Evolutionary conservation across 2,888 invertebrate genomes (phyloP).

Genomic region (Zelleria hepariella): DNA sequence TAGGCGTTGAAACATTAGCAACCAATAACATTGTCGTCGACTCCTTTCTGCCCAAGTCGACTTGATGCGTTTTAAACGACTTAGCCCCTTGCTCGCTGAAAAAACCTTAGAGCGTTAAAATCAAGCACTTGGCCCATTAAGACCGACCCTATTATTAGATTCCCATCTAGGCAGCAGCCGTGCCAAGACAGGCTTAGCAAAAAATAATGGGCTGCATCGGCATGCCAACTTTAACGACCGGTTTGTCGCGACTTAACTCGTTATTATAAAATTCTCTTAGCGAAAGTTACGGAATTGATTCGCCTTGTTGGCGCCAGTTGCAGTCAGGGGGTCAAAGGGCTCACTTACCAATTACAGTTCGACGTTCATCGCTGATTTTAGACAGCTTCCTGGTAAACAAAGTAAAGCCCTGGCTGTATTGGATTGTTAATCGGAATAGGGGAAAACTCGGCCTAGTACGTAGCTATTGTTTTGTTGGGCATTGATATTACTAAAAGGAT

Average conservation of each 20-base stretch:
- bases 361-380: not conserved
- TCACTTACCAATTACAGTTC: conserved; percentile 2
- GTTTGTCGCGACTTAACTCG: conserved; percentile 24
- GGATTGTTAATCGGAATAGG: too few relatives aligned
- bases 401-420: not conserved
- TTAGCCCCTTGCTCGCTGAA: conserved; percentile 21
- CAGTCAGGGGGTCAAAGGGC: conserved; percentile 21
- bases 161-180: conserved; percentile 45
- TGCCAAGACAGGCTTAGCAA: conserved; percentile 50
- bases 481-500: too few relatives aligned
- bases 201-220: conserved; percentile 40
- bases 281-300: conserved; percentile 39
- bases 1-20: not conserved
- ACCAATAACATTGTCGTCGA: not conserved
- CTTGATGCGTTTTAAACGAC: conserved; percentile 22
- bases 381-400: not conserved
- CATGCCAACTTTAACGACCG: conserved; percentile 53
- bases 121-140: conserved; percentile 31
- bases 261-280: conserved; percentile 43
- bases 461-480: too few relatives aligned
- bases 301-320: conserved; percentile 17
- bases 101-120: conserved; percentile 30
- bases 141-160: conserved; percentile 59
- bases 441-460: too few relatives aligned
- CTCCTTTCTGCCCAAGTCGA: conserved; percentile 4